phyloP scores from a whole-genome alignment of 2,797 vertebrate species.

The Oophaga sylvatica region DNA sequence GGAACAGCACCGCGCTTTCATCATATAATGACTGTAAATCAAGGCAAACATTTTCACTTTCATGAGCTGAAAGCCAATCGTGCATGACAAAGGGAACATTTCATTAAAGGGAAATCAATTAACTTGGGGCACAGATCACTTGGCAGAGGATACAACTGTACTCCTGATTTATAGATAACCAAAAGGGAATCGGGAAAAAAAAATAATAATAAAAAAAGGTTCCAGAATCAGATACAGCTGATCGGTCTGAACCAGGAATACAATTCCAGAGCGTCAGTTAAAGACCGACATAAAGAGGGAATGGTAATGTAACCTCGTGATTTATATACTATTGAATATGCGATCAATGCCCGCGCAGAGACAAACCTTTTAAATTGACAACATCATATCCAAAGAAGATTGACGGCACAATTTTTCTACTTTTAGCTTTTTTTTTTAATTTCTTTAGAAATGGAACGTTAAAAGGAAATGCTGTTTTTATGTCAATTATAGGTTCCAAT shows the following conservation, averaged over 20 bases:
- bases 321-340: not conserved
- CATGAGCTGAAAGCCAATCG: slow-evolving; percentile 7
- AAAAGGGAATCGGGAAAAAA: not conserved
- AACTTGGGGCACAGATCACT: slow-evolving; percentile 4
- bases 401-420: slow-evolving; percentile 7
- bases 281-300: not conserved
- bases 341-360: no score
- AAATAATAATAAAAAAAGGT: not conserved
- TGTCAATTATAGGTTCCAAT: slow-evolving; percentile 40
- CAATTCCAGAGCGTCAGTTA: not conserved
- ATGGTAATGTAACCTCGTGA: not conserved
- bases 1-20: not conserved
- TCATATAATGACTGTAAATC: slow-evolving; percentile 21
- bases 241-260: not conserved
- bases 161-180: not conserved
- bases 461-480: slow-evolving; percentile 13
- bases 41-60: slow-evolving; percentile 15
- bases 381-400: not conserved
- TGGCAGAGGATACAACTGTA: not conserved
- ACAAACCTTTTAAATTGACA: not conserved
- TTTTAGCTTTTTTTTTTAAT: slow-evolving; percentile 12
- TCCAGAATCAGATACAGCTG: no score
- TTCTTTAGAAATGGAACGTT: slow-evolving; percentile 28
- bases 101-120: slow-evolving; percentile 45
- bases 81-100: slow-evolving; percentile 25